Evolutionary conservation across 2,113 vertebrate species (phyloP).

Genomic region (Myrmecophaga tridactyla): DNA sequence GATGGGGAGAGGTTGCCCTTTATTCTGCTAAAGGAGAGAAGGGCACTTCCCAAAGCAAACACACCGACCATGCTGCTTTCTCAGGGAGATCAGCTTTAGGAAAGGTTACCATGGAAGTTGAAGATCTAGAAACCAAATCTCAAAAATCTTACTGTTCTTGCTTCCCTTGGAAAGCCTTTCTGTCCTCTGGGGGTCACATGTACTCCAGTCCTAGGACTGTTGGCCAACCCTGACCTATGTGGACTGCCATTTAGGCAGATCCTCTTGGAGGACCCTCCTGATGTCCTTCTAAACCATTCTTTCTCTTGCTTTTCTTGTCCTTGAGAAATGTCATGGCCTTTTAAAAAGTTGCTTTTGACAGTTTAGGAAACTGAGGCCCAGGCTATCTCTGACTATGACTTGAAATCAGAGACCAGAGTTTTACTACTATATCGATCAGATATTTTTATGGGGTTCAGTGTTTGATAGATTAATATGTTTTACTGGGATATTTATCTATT

Average conservation of each 20-base stretch:
- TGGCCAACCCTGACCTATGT: rapidly evolving
- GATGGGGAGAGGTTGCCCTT: background rate
- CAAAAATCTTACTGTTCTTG: too few species aligned
- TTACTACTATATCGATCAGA: background rate
- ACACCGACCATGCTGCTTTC: background rate
- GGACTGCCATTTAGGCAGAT: rapidly evolving
- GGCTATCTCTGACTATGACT: background rate
- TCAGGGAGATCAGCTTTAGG: background rate
- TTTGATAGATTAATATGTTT: background rate
- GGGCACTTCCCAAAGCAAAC: background rate
- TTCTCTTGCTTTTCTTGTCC: background rate
- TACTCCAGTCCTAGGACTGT: rapidly evolving
- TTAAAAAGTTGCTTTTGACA: background rate
- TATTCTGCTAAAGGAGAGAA: background rate
- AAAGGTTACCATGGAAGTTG: background rate
- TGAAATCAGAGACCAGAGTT: background rate
- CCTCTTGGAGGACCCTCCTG: background rate
- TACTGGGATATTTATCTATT: background rate
- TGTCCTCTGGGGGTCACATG: rapidly evolving
- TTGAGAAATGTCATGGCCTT: background rate
- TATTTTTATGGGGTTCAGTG: background rate
- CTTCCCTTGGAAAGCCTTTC: background rate
- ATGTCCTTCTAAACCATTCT: rapidly evolving
- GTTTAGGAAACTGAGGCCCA: background rate
- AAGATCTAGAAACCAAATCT: background rate